Conservation (phyloP, 2,797 vertebrate species). For the Furcifer pardalis region DNA sequence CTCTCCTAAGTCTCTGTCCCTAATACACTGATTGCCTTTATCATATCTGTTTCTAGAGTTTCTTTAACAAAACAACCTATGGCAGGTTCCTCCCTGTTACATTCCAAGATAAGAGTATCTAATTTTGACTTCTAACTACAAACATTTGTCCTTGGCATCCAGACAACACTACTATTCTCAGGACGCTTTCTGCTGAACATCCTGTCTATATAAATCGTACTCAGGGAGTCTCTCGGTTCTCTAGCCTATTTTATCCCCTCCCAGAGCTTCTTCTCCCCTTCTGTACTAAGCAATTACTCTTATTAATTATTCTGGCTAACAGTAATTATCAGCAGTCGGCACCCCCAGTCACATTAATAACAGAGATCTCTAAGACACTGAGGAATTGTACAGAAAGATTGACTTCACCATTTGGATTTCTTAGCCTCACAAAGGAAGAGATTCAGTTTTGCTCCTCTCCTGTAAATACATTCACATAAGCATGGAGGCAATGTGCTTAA, state of each 20-base stretch:
- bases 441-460: constrained; percentile 31
- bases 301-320: constrained; percentile 84
- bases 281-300: constrained; percentile 81
- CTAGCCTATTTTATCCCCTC: constrained; percentile 74
- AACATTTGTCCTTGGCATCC: constrained; percentile 78
- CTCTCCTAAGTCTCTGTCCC: constrained; percentile 37
- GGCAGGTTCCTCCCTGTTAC: constrained; percentile 37
- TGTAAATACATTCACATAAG: constrained; percentile 10
- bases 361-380: constrained; percentile 78
- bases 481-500: not conserved
- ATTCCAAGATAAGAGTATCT: constrained; percentile 61
- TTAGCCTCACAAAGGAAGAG: constrained; percentile 63
- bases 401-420: constrained; percentile 67
- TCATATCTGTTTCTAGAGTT: constrained; percentile 43
- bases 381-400: constrained; percentile 77
- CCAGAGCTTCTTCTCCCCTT: constrained; percentile 78
- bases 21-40: constrained; percentile 35
- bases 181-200: constrained; percentile 76
- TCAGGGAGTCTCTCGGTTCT: constrained; percentile 76
- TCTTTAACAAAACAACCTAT: constrained; percentile 32
- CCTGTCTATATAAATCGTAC: constrained; percentile 75
- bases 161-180: constrained; percentile 75
- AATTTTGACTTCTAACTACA: constrained; percentile 65
- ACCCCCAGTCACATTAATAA: constrained; percentile 82
- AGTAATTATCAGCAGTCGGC: constrained; percentile 83